Evolutionary conservation across 1,140 invertebrate genomes (phyloP).

Genomic region (Probaryconus sp.): DNA sequence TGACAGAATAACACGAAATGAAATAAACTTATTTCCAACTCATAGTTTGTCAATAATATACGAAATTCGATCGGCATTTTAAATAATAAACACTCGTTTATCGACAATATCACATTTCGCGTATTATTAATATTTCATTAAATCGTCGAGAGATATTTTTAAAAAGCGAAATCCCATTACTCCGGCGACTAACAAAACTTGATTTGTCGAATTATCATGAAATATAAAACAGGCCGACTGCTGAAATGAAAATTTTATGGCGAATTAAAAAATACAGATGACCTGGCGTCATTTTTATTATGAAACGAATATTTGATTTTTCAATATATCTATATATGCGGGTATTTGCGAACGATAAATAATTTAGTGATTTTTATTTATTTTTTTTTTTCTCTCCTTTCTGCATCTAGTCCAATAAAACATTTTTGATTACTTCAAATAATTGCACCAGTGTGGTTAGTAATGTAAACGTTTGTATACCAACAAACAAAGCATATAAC

Average conservation of each 20-base stretch:
- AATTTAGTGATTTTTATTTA: conserved; percentile 11
- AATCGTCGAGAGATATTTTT: conserved; percentile 17
- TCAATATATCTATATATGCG: no score
- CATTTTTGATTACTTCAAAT: conserved; percentile 50
- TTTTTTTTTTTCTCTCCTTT: conserved; percentile 2
- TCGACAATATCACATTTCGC: not conserved
- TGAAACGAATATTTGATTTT: conserved; percentile 26
- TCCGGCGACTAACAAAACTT: not conserved
- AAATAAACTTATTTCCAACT: no score
- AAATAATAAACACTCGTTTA: conserved; percentile 13
- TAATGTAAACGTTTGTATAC: conserved; percentile 42
- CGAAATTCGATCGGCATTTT: not conserved
- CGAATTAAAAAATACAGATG: no score
- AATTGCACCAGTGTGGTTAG: conserved; percentile 35
- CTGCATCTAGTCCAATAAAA: conserved; percentile 27
- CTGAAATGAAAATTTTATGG: no score
- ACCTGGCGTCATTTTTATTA: conserved; percentile 10
- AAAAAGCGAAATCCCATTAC: conserved; percentile 26
- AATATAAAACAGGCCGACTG: conserved; percentile 29
- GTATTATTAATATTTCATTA: conserved; percentile 23
- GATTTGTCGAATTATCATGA: conserved; percentile 8
- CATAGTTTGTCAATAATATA: no score
- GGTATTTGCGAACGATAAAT: conserved; percentile 10
- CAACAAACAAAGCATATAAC: conserved; percentile 32
- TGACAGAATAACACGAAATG: no score